Conservation (phyloP, 2,888 invertebrate genomes). For the Phasia obesa region DNA sequence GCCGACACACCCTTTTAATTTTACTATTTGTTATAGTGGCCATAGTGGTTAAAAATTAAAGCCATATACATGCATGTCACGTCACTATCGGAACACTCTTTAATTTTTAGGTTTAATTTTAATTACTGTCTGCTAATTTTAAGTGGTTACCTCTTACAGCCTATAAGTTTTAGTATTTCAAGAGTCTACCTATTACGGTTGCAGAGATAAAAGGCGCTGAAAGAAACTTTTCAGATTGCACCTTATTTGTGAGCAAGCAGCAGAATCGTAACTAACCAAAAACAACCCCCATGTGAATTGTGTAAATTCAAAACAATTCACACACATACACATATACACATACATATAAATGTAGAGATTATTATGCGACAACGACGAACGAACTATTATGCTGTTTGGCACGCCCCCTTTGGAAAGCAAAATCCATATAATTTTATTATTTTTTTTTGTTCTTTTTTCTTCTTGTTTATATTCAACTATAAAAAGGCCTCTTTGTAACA, state of each 20-base stretch:
- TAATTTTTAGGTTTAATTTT: too few species aligned
- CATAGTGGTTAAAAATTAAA: too few species aligned
- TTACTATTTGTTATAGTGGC: too few species aligned
- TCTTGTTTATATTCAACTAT: constrained; percentile 34
- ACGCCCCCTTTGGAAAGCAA: constrained; percentile 57
- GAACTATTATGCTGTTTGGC: constrained; percentile 64
- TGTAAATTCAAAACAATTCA: constrained; percentile 38
- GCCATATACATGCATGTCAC: too few species aligned
- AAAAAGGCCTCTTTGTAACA: constrained; percentile 65
- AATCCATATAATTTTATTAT: constrained; percentile 57
- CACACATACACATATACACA: background rate
- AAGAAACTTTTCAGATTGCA: background rate
- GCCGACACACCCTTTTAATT: too few species aligned
- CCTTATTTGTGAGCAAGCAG: background rate
- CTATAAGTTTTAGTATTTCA: too few species aligned
- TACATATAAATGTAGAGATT: constrained; percentile 32
- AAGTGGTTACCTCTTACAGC: too few species aligned
- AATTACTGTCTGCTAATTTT: too few species aligned
- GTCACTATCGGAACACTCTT: too few species aligned
- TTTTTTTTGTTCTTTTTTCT: constrained; percentile 45
- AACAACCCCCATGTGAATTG: constrained; percentile 58
- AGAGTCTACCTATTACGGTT: too few species aligned
- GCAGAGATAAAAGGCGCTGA: too few species aligned
- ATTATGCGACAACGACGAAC: constrained; percentile 62
- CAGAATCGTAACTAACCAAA: constrained; percentile 24